phyloP scores from a whole-genome alignment of 2,888 invertebrate species.

The Asteroscopus sphinx region DNA sequence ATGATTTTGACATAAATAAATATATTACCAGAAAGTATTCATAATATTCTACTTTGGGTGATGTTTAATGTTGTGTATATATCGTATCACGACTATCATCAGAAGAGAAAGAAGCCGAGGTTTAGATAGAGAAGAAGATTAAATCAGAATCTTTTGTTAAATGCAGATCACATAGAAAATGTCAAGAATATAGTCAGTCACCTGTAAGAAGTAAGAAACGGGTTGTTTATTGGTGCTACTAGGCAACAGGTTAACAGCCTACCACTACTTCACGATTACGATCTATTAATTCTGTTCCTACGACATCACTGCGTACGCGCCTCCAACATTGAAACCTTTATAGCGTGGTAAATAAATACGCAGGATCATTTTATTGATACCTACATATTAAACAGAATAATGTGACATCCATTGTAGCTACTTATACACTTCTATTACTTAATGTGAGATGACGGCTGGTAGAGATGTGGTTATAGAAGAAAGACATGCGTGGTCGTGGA shows the following conservation, averaged over 20 bases:
- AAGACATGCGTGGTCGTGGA: no score
- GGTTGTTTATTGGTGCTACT: slow-evolving; percentile 32
- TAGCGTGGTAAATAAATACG: slow-evolving; percentile 20
- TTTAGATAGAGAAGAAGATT: no score
- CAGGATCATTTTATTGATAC: not conserved
- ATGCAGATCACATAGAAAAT: not conserved
- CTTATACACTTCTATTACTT: not conserved
- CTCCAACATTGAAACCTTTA: slow-evolving; percentile 8
- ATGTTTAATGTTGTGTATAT: no score
- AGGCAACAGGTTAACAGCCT: slow-evolving; percentile 45
- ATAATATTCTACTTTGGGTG: no score
- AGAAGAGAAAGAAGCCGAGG: no score
- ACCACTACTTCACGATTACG: slow-evolving; percentile 22
- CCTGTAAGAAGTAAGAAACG: slow-evolving; percentile 4
- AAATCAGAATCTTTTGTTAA: not conserved
- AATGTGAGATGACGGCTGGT: no score
- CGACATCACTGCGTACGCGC: slow-evolving; percentile 1
- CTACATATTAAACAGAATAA: not conserved
- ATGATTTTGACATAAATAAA: no score
- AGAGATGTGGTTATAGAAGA: no score
- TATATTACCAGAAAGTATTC: no score
- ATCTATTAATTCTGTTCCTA: not conserved
- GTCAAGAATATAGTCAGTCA: not conserved
- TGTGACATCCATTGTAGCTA: not conserved
- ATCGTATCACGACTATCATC: no score